Conservation (phyloP, 53 echinoderm and acorn worm genomes). For the Apostichopus leukothele region DNA sequence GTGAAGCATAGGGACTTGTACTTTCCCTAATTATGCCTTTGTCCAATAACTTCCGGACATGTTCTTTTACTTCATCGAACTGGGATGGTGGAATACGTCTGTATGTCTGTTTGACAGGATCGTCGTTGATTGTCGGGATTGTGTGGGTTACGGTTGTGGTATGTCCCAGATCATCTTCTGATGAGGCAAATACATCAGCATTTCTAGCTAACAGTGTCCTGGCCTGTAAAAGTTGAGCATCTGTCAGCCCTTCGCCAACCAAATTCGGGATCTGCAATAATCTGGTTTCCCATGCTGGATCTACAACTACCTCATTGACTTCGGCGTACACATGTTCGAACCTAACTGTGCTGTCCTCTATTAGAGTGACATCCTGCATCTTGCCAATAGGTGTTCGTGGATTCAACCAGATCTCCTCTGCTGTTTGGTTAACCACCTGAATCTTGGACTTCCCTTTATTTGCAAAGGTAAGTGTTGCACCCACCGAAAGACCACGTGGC, state of each 20-base stretch:
- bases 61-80: slow-evolving; percentile 52
- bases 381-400: slow-evolving; percentile 35
- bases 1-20: too few relatives aligned
- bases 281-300: not conserved
- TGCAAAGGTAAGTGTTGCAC: not conserved
- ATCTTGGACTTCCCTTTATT: not conserved
- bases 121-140: not conserved
- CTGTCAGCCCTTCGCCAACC: not conserved
- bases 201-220: not conserved
- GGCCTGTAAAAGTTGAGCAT: not conserved
- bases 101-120: slow-evolving; percentile 35
- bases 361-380: slow-evolving; percentile 9
- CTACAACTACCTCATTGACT: not conserved
- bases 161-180: not conserved
- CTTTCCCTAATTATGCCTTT: too few relatives aligned
- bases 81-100: too few relatives aligned
- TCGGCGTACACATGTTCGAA: not conserved
- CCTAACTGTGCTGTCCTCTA: not conserved
- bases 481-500: not conserved
- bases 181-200: not conserved
- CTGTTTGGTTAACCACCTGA: slow-evolving; percentile 32
- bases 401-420: slow-evolving; percentile 21
- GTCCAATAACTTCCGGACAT: slow-evolving; percentile 54
- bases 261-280: not conserved
- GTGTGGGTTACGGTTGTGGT: not conserved